Conservation (phyloP, 2,888 invertebrate genomes). For the Amaurobius ferox region DNA sequence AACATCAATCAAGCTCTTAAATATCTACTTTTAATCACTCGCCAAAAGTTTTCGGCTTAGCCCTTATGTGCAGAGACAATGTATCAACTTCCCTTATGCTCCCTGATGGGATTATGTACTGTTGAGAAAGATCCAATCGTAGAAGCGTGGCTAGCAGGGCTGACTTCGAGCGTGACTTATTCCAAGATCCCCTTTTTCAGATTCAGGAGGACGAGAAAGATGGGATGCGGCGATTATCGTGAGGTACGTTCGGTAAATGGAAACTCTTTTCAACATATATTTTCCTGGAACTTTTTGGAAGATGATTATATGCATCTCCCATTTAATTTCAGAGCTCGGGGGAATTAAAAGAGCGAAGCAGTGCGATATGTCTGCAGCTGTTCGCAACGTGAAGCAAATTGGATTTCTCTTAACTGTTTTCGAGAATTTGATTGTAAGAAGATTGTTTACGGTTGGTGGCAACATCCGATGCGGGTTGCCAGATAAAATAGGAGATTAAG, state of each 20-base stretch:
- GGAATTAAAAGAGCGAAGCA: background rate
- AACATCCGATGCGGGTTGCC: background rate
- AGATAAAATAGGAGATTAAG: background rate
- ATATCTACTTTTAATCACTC: too few species aligned
- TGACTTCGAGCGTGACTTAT: background rate
- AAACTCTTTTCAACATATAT: background rate
- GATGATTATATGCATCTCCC: background rate
- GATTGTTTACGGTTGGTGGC: too few species aligned
- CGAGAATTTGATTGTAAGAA: too few species aligned
- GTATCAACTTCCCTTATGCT: too few species aligned
- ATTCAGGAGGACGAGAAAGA: background rate
- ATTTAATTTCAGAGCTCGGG: background rate
- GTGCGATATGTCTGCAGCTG: too few species aligned
- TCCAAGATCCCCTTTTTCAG: background rate
- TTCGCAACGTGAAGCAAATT: background rate
- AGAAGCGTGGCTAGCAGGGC: background rate
- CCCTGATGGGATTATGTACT: too few species aligned
- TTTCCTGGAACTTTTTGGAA: background rate
- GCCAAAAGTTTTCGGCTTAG: too few species aligned
- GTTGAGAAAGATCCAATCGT: background rate
- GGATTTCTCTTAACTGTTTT: background rate
- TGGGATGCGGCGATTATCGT: background rate
- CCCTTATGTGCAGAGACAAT: too few species aligned
- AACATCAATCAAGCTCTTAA: too few species aligned
- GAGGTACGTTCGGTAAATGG: background rate